Conservation (phyloP, 2,888 invertebrate genomes). For the Coremacera marginata region DNA sequence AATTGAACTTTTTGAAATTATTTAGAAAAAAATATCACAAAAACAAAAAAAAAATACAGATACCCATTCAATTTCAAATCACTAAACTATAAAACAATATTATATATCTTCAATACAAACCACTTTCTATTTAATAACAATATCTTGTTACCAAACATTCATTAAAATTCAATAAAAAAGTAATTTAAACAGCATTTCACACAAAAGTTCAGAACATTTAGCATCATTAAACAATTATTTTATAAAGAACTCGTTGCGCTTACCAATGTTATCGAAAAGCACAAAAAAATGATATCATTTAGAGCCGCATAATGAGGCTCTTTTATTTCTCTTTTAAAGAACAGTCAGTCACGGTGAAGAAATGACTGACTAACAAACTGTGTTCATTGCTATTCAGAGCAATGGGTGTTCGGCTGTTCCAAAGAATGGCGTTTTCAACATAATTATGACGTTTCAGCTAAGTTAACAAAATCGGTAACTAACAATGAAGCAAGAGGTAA, state of each 20-base stretch:
- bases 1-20: neutral
- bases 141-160: neutral
- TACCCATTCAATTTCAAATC: neutral
- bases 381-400: neutral
- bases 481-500: conserved; percentile 17
- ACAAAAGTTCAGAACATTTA: conserved; percentile 28
- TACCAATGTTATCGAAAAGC: conserved; percentile 18
- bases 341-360: neutral
- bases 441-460: conserved; percentile 31
- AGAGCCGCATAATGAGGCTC: conserved; percentile 24
- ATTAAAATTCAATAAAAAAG: neutral
- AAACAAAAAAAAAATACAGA: neutral
- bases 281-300: conserved; percentile 6
- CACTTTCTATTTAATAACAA: neutral
- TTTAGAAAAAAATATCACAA: neutral
- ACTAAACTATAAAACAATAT: neutral
- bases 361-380: neutral
- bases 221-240: conserved; percentile 1
- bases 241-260: neutral
- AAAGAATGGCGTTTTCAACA: neutral
- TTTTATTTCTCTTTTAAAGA: conserved; percentile 1
- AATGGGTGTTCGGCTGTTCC: neutral
- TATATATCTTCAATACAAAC: neutral
- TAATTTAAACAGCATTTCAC: neutral
- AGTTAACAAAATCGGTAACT: conserved; percentile 22